These are phyloP conservation scores for Ascaphus truei DNA, from an alignment of 2,113 vertebrate species.

Conservation along the genomic window DNA sequence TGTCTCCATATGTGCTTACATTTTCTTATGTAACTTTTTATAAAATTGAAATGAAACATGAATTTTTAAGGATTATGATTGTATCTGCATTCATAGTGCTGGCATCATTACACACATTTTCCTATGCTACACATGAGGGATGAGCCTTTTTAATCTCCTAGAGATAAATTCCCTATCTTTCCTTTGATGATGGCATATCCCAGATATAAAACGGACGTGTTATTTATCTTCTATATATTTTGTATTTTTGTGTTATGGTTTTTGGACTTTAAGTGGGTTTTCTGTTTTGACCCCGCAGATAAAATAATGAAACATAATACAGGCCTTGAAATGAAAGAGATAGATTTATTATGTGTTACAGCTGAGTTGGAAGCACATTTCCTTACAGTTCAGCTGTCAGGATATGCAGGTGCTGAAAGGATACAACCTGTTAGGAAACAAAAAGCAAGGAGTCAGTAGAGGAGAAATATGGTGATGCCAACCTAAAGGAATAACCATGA, in stretches of 20 bases:
- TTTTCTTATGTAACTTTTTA: neutral
- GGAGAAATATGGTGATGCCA: slow-evolving; percentile 12
- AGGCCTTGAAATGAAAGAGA: slow-evolving; percentile 14
- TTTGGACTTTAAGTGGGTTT: neutral
- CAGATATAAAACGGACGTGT: neutral
- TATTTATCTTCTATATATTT: slow-evolving; percentile 7
- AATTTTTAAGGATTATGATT: slow-evolving; percentile 6
- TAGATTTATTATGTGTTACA: slow-evolving; percentile 21
- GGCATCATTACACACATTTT: slow-evolving; percentile 8
- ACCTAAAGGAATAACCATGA: neutral
- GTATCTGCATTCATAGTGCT: neutral
- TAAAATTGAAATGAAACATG: neutral
- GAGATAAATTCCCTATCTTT: neutral
- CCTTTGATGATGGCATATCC: neutral
- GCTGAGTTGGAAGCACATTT: neutral
- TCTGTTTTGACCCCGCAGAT: slow-evolving; percentile 15
- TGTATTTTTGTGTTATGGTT: slow-evolving; percentile 1
- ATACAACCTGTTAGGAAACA: neutral
- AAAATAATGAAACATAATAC: slow-evolving; percentile 22
- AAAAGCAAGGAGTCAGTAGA: neutral
- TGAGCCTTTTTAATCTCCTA: neutral
- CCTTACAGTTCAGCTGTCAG: neutral
- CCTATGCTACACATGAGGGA: neutral
- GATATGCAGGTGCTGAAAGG: neutral
- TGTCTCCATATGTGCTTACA: neutral